A percentile compares a stretch with the other conserved stretches of the same genome.
Conservation (phyloP, 2,888 invertebrate genomes). For the Chrysolina oricalcia region DNA sequence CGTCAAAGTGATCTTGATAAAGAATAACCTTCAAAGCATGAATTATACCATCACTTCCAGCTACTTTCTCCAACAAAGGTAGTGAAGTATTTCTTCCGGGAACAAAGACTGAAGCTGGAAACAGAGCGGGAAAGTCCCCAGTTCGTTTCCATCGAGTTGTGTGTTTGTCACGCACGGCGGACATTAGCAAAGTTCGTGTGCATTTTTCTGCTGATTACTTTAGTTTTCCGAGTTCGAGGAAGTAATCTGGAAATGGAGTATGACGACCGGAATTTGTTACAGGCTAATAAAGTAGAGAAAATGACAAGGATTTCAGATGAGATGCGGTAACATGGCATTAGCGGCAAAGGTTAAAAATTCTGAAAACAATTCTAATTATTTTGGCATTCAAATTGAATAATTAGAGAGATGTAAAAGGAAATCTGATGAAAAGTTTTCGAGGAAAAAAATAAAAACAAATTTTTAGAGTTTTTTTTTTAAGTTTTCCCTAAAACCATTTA, state of each 20-base stretch:
- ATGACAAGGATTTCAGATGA: neutral
- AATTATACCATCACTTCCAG: neutral
- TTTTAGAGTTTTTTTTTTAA: too few species aligned
- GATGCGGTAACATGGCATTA: too few species aligned
- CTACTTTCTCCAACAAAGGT: neutral
- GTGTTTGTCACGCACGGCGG: slow-evolving; percentile 5
- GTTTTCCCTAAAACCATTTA: too few species aligned
- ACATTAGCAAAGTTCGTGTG: neutral
- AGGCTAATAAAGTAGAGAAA: neutral
- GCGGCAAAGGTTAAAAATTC: too few species aligned
- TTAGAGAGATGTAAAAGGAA: too few species aligned
- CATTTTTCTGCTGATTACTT: slow-evolving; percentile 8
- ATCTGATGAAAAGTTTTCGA: too few species aligned
- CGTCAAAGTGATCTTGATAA: neutral
- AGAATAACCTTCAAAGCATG: neutral
- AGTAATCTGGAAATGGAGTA: neutral
- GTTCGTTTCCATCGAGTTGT: slow-evolving; percentile 1
- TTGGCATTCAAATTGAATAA: too few species aligned
- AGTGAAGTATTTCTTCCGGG: neutral
- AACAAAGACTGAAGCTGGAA: neutral
- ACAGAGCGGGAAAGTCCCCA: neutral
- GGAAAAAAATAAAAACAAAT: too few species aligned
- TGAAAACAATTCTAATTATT: too few species aligned
- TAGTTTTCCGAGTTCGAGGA: neutral
- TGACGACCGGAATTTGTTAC: neutral